Evolutionary conservation across 2,888 invertebrate genomes (phyloP), one percentile per base, ranked within the genome.

Genomic region (Nesidiocoris tenuis): DNA sequence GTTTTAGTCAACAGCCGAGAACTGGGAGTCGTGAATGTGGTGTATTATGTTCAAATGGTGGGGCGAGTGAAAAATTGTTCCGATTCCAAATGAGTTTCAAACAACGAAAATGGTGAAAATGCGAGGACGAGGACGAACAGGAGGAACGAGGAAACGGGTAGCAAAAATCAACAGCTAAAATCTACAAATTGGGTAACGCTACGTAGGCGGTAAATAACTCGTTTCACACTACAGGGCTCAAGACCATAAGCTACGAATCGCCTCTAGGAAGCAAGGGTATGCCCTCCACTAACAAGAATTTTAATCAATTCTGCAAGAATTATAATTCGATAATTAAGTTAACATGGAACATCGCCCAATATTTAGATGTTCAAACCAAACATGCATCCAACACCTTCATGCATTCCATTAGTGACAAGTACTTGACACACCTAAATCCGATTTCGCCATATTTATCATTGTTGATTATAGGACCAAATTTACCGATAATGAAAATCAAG

Each of bases 181-280:
- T 56, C 67, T 67, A 67, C 67, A 18, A 67, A 67, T 12, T 39
- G 56, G 56, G 19, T 54, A 39, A 21, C 17, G 39, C 67, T 67
- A 67, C 67, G 9, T 21, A 19, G 67, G 56, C 55, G 39, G 22
- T 39, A 39, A 12, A 39, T 3, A 65, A 65, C 9, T 25, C 19
- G 25, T 25, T 19, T 21, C 21, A 55, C 67, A 59, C 70, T 70
- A 61, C 70, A 59, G 24, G 59, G 25, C 70, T 23, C 70, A 70
- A 59, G n/a, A 70, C 70, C 23, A 70, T n/a, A 39, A 39, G 23
- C 22, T 23, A 57, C n/a, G 21, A 18, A 24, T 61, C 16, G 23
- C n/a, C 61, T 70, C 59, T 70, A 70, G 23, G n/a, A 70, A 70
- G 70, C 70, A 61, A 70, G 70, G 70, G 59, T 57, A 59, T 61